These are phyloP conservation scores for Callospermophilus lateralis DNA, from an alignment of 2,113 vertebrate species.

Conservation along the genomic window DNA sequence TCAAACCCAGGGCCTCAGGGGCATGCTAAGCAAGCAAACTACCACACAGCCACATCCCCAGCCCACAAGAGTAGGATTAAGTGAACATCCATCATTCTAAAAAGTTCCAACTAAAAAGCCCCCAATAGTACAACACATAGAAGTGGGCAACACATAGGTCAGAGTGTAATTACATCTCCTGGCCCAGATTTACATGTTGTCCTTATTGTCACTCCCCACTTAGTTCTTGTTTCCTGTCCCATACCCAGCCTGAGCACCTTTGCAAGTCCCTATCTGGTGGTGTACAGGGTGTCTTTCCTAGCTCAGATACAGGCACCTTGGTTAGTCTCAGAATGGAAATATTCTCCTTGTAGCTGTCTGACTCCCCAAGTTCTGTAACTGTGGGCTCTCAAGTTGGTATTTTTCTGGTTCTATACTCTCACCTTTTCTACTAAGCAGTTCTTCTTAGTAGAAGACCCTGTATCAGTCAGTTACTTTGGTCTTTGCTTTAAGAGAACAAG, in stretches of 20 bases:
- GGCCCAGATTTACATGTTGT: not conserved
- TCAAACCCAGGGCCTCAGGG: no score
- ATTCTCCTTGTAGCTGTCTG: not conserved
- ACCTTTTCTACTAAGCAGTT: not conserved
- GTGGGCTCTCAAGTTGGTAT: not conserved
- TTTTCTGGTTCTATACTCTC: slow-evolving; percentile 28
- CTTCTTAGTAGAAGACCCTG: slow-evolving; percentile 1
- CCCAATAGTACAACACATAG: not conserved
- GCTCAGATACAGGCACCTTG: not conserved
- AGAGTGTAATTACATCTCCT: slow-evolving; percentile 29
- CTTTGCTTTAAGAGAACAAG: slow-evolving; percentile 1
- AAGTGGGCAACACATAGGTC: not conserved
- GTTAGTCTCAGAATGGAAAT: slow-evolving; percentile 7
- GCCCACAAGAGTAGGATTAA: not conserved
- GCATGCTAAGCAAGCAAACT: not conserved
- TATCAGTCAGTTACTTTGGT: slow-evolving; percentile 1
- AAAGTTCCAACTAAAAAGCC: slow-evolving; percentile 36
- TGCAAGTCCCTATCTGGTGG: not conserved
- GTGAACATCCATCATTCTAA: not conserved
- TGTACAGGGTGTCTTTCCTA: not conserved
- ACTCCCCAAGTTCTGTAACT: not conserved
- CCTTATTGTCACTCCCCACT: not conserved
- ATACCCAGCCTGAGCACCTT: not conserved
- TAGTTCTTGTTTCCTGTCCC: not conserved
- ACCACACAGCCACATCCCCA: not conserved